These are phyloP conservation scores for Drosophila lini DNA, from an alignment of 1,140 invertebrate species.

Conservation along the genomic window DNA sequence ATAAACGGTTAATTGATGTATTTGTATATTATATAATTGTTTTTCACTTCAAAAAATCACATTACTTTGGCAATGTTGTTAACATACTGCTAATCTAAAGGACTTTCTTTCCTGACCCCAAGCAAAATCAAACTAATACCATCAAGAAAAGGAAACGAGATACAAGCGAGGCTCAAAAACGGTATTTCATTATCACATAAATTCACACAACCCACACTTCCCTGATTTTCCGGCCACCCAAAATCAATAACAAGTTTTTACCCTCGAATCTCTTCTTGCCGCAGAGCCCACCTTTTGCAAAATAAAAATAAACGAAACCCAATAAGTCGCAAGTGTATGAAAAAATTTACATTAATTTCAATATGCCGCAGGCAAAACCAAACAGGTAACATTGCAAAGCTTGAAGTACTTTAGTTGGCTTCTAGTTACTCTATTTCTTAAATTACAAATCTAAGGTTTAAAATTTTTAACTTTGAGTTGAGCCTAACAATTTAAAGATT, in stretches of 20 bases:
- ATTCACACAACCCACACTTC: slow-evolving; percentile 13
- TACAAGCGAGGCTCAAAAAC: slow-evolving; percentile 12
- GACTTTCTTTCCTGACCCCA: not conserved
- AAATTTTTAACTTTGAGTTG: too few species aligned
- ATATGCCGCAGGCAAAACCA: slow-evolving; percentile 8
- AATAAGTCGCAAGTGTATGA: slow-evolving; percentile 15
- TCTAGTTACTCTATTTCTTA: not conserved
- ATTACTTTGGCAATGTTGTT: too few species aligned
- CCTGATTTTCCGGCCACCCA: slow-evolving; percentile 3
- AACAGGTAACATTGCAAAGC: not conserved
- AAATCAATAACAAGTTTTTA: slow-evolving; percentile 53
- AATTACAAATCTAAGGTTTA: too few species aligned
- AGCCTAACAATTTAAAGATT: too few species aligned
- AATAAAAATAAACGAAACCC: slow-evolving; percentile 8
- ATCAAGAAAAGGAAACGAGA: not conserved
- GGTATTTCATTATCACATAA: slow-evolving; percentile 57
- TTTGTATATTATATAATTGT: too few species aligned
- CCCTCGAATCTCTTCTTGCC: not conserved
- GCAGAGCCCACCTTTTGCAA: not conserved
- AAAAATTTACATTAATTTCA: slow-evolving; percentile 9
- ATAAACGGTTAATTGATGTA: too few species aligned
- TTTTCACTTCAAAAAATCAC: too few species aligned
- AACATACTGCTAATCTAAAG: not conserved
- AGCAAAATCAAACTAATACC: not conserved
- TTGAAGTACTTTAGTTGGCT: not conserved